Evolutionary conservation across 2,888 invertebrate genomes (phyloP).

Genomic region (Drosophila cognata): DNA sequence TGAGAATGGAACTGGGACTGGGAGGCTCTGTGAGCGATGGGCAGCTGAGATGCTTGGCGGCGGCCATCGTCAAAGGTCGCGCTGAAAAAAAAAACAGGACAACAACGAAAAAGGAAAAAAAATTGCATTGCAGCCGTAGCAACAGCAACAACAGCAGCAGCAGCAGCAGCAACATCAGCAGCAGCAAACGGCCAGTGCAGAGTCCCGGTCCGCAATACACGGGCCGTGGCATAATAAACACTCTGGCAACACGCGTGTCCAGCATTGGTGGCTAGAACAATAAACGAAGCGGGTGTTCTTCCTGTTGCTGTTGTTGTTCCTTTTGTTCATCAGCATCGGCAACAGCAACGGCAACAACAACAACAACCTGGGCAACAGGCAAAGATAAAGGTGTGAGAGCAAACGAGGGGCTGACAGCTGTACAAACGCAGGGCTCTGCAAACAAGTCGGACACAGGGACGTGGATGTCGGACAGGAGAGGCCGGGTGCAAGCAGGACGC

Average conservation of each 20-base stretch:
- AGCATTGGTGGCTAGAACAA: slow-evolving; percentile 52
- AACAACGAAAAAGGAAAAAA: slow-evolving; percentile 4
- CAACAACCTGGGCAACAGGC: slow-evolving; percentile 9
- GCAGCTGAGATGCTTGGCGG: slow-evolving; percentile 69
- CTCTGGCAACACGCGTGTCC: slow-evolving; percentile 52
- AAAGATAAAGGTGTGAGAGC: slow-evolving; percentile 39
- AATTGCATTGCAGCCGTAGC: slow-evolving; percentile 35
- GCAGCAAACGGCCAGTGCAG: slow-evolving; percentile 21
- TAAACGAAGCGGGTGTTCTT: slow-evolving; percentile 48
- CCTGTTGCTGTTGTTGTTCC: slow-evolving; percentile 23
- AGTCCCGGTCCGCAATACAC: slow-evolving; percentile 34
- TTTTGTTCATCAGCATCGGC: slow-evolving; percentile 28
- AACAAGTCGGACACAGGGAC: slow-evolving; percentile 57
- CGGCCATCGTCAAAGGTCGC: slow-evolving; percentile 35
- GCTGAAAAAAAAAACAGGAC: slow-evolving; percentile 9
- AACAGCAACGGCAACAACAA: slow-evolving; percentile 9
- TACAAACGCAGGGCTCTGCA: slow-evolving; percentile 72
- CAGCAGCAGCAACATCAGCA: background rate
- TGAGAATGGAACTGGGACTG: background rate
- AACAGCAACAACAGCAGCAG: slow-evolving; percentile 2
- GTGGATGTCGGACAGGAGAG: background rate
- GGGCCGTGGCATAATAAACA: slow-evolving; percentile 60
- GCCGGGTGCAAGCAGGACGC: slow-evolving; percentile 61
- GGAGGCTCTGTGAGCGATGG: slow-evolving; percentile 4
- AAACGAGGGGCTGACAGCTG: slow-evolving; percentile 73